Percentiles rank a stretch among this genome's conserved stretches.
phyloP scores from a whole-genome alignment of 1,140 invertebrate genomes.

The Calephelis nemesis region DNA sequence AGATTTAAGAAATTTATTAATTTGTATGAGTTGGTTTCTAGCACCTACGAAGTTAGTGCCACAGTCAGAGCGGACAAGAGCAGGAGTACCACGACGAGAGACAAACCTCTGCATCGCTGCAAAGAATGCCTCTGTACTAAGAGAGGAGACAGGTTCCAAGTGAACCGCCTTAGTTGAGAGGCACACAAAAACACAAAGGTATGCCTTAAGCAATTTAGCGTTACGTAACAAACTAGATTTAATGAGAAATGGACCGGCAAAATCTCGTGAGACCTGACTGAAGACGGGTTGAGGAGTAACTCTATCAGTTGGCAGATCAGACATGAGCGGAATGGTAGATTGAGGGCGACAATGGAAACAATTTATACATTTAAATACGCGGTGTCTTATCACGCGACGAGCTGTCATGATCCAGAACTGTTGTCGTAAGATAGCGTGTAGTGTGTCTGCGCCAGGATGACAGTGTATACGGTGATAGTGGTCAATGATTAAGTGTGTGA shows the following conservation, averaged over 20 bases:
- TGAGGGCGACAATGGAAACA: slow-evolving; percentile 1
- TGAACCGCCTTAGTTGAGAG: too few species aligned
- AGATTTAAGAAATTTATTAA: slow-evolving; percentile 16
- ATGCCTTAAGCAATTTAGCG: too few species aligned
- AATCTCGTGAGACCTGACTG: too few species aligned
- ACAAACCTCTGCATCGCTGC: too few species aligned
- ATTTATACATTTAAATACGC: slow-evolving; percentile 2
- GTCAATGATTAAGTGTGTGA: slow-evolving; percentile 10
- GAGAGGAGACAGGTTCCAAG: too few species aligned
- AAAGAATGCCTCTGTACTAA: too few species aligned
- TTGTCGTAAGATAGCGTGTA: slow-evolving; percentile 20
- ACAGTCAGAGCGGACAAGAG: slow-evolving; percentile 54
- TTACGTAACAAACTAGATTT: too few species aligned
- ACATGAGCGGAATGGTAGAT: neutral
- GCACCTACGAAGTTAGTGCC: slow-evolving; percentile 60
- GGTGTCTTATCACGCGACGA: slow-evolving; percentile 19
- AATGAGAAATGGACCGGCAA: too few species aligned
- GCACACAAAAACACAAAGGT: too few species aligned
- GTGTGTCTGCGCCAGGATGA: slow-evolving; percentile 8
- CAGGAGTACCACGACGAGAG: slow-evolving; percentile 48
- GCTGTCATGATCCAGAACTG: slow-evolving; percentile 25
- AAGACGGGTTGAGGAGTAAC: too few species aligned
- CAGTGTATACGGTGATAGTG: slow-evolving; percentile 10
- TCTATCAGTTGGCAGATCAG: neutral
- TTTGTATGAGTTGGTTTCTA: slow-evolving; percentile 30